Evolutionary conservation across 2,888 invertebrate genomes (phyloP).

Genomic region (Trisateles emortualis): DNA sequence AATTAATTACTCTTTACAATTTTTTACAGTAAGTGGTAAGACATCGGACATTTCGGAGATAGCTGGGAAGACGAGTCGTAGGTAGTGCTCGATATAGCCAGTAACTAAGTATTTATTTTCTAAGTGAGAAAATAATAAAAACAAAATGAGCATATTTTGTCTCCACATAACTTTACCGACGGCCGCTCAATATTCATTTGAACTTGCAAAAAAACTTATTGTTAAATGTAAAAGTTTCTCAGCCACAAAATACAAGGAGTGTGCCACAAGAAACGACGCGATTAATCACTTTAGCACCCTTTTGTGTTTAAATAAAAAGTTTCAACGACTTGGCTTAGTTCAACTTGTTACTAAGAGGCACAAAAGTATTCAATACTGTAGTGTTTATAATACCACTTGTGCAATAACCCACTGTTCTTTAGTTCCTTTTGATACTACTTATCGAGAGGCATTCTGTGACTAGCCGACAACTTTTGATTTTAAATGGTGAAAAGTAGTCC

Average conservation of each 20-base stretch:
- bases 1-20: too few species aligned
- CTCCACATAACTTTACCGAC: neutral
- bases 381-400: neutral
- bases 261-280: constrained; percentile 4
- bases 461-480: too few species aligned
- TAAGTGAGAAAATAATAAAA: too few species aligned
- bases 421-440: too few species aligned
- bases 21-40: too few species aligned
- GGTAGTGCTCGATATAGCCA: too few species aligned
- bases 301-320: constrained; percentile 19
- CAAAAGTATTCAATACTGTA: neutral
- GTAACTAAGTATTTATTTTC: too few species aligned
- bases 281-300: constrained; percentile 16
- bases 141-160: neutral
- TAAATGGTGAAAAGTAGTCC: too few species aligned
- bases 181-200: neutral
- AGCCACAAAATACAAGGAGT: neutral
- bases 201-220: constrained; percentile 6
- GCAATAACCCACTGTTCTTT: too few species aligned
- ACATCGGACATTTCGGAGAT: too few species aligned
- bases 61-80: too few species aligned
- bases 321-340: neutral
- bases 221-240: constrained; percentile 4
- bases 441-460: too few species aligned
- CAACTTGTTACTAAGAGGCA: constrained; percentile 5